A percentile compares a stretch with the other conserved stretches of the same genome.
Evolutionary conservation across 2,888 invertebrate species (phyloP).

Genomic region (Nemoura dubitans): DNA sequence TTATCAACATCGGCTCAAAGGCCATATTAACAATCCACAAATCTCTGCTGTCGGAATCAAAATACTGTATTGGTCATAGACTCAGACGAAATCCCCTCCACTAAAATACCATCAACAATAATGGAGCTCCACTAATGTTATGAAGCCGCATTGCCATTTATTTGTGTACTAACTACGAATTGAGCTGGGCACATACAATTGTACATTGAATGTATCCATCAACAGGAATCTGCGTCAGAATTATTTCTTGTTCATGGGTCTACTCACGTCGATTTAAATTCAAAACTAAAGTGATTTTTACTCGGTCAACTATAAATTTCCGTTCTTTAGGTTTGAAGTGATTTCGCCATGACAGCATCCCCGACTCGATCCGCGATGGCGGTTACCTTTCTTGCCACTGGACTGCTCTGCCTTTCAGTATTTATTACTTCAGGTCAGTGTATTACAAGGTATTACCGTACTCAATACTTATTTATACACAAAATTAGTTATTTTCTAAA

Average conservation of each 20-base stretch:
- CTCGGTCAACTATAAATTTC: not conserved
- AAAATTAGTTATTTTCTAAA: not conserved
- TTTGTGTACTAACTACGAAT: not conserved
- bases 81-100: not conserved
- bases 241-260: not conserved
- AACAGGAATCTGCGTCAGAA: not conserved
- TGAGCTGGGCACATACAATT: not conserved
- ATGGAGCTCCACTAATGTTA: not conserved
- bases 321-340: not conserved
- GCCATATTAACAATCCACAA: not conserved
- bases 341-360: not conserved
- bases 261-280: not conserved
- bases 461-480: too few species aligned
- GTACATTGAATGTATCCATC: not conserved
- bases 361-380: not conserved
- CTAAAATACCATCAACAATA: not conserved
- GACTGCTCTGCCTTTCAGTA: constrained; percentile 12
- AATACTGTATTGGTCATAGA: not conserved
- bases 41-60: not conserved
- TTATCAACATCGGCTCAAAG: not conserved
- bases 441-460: not conserved
- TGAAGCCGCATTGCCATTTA: not conserved
- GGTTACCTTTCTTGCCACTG: not conserved
- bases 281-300: not conserved
- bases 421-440: not conserved